Evolutionary conservation across 2,113 vertebrate genomes (phyloP).

Genomic region (Strix aluco): DNA sequence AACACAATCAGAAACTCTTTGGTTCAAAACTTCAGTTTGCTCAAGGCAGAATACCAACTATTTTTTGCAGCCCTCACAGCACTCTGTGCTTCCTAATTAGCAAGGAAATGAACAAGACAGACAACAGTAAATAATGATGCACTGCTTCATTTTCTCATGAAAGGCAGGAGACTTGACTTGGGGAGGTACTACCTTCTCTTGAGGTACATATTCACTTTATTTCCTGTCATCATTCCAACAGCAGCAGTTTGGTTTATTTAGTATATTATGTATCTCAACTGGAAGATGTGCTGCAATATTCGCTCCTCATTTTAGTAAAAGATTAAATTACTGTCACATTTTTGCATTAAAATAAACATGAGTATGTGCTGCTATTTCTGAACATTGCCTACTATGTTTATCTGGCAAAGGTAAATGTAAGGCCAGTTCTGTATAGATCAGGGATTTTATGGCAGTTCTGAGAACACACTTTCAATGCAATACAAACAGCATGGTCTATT

Average conservation of each 20-base stretch:
- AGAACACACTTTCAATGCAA: neutral
- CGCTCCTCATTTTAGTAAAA: neutral
- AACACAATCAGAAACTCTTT: neutral
- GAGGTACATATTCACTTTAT: neutral
- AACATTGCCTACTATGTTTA: neutral
- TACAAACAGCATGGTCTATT: neutral
- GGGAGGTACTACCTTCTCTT: neutral
- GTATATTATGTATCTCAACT: rapidly evolving
- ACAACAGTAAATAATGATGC: neutral
- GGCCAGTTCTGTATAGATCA: neutral
- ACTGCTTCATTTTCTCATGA: neutral
- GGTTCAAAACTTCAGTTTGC: neutral
- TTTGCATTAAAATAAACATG: neutral
- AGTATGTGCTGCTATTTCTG: neutral
- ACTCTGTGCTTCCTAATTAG: neutral
- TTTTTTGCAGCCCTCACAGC: neutral
- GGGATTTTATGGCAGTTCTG: rapidly evolving
- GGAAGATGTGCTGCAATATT: neutral
- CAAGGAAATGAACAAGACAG: neutral
- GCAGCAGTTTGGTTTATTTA: neutral
- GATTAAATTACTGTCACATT: neutral
- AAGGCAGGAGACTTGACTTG: neutral
- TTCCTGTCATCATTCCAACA: neutral
- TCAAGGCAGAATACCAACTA: neutral
- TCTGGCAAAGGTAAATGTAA: neutral